These are phyloP conservation scores for Euphydryas editha DNA, from an alignment of 2,888 invertebrate species.

Conservation along the genomic window DNA sequence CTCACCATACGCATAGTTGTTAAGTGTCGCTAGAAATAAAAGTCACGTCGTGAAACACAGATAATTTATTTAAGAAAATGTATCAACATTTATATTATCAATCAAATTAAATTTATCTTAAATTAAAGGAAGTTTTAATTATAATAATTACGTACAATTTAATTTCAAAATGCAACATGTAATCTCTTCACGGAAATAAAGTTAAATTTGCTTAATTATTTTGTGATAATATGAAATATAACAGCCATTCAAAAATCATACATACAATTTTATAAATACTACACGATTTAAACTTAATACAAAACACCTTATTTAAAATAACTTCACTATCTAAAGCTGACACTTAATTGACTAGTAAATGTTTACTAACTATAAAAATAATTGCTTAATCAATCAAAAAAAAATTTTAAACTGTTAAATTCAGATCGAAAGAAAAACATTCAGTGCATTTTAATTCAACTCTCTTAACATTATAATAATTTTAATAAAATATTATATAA, in stretches of 20 bases:
- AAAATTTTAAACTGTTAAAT: neutral
- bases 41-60: conserved; percentile 56
- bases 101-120: conserved; percentile 51
- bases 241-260: neutral
- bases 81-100: conserved; percentile 62
- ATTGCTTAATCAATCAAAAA: neutral
- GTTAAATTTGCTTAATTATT: no score
- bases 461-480: neutral
- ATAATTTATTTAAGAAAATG: conserved; percentile 72
- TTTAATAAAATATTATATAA: conserved; percentile 7
- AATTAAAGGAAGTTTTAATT: conserved; percentile 40
- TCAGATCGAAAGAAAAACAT: neutral
- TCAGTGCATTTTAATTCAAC: neutral
- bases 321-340: conserved; percentile 12
- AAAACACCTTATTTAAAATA: neutral
- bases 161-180: no score
- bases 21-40: conserved; percentile 33
- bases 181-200: neutral
- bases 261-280: neutral
- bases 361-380: conserved; percentile 20
- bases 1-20: neutral
- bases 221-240: no score
- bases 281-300: neutral
- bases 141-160: neutral
- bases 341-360: conserved; percentile 42